These are phyloP conservation scores for Tipula unca DNA, from an alignment of 2,888 invertebrate species.

Conservation along the genomic window DNA sequence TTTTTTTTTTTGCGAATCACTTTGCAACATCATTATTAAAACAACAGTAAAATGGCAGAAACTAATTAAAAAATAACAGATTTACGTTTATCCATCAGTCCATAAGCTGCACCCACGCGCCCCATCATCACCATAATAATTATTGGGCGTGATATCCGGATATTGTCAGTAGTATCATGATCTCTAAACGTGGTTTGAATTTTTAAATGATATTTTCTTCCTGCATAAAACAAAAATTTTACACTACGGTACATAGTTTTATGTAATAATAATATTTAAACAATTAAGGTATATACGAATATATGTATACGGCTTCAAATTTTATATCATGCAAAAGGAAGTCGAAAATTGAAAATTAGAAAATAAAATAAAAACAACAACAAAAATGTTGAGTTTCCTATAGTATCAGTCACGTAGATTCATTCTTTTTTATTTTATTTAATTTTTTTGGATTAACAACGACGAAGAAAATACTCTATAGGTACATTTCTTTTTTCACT, in stretches of 20 bases:
- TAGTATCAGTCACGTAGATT: not conserved
- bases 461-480: not conserved
- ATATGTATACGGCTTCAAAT: not conserved
- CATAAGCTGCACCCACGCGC: not conserved
- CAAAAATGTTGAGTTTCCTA: not conserved
- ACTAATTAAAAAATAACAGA: not conserved
- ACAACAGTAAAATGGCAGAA: not conserved
- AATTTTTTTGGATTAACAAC: not conserved
- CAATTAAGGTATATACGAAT: not conserved
- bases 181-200: not conserved
- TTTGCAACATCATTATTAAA: not conserved
- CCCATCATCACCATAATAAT: not conserved
- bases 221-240: not conserved
- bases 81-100: not conserved
- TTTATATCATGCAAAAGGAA: not conserved
- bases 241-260: not conserved
- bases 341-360: not conserved
- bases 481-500: not conserved
- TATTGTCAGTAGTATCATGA: not conserved
- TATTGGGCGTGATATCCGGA: not conserved
- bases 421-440: not conserved
- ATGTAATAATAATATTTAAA: slow-evolving; percentile 8
- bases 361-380: not conserved
- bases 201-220: not conserved
- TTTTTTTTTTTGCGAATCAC: not conserved